Conservation (phyloP, 2,113 vertebrate species). For the Nansenia antarctica region DNA sequence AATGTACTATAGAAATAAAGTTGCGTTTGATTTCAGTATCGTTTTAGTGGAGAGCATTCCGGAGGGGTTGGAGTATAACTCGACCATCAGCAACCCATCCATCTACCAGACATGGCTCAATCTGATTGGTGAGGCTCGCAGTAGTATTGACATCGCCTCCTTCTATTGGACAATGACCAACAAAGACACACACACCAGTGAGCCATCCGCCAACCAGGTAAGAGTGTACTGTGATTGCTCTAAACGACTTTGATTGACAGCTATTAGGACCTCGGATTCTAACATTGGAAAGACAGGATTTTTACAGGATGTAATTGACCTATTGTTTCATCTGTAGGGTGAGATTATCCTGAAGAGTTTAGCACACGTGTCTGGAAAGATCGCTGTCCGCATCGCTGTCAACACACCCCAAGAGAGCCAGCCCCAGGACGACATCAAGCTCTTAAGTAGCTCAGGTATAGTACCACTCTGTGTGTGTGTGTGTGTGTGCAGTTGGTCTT, state of each 20-base stretch:
- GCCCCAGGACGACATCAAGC: constrained; percentile 61
- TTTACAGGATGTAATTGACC: too few relatives aligned
- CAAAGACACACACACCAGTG: constrained; percentile 77
- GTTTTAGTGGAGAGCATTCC: constrained; percentile 91
- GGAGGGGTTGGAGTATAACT: constrained; percentile 80
- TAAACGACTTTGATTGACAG: too few relatives aligned
- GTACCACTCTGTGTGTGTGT: neutral
- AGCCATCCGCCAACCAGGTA: constrained; percentile 84
- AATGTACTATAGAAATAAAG: too few relatives aligned
- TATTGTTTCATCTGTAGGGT: constrained; percentile 65
- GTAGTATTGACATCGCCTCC: constrained; percentile 88
- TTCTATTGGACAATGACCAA: constrained; percentile 95
- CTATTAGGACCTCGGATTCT: too few relatives aligned
- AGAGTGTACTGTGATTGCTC: neutral
- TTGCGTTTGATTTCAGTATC: constrained; percentile 74
- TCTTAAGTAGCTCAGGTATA: constrained; percentile 78
- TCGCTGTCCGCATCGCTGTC: constrained; percentile 80
- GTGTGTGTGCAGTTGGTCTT: neutral
- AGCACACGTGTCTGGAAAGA: constrained; percentile 61
- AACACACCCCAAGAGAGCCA: constrained; percentile 57
- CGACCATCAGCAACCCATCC: constrained; percentile 67
- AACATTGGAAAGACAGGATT: too few relatives aligned
- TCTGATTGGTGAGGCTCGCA: constrained; percentile 72
- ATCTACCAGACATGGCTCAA: constrained; percentile 81
- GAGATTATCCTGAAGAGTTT: constrained; percentile 79